Percentiles rank a stretch among this genome's conserved stretches.
Evolutionary conservation across 2,888 invertebrate genomes (phyloP).

Genomic region (Xanthorhoe spadicearia): DNA sequence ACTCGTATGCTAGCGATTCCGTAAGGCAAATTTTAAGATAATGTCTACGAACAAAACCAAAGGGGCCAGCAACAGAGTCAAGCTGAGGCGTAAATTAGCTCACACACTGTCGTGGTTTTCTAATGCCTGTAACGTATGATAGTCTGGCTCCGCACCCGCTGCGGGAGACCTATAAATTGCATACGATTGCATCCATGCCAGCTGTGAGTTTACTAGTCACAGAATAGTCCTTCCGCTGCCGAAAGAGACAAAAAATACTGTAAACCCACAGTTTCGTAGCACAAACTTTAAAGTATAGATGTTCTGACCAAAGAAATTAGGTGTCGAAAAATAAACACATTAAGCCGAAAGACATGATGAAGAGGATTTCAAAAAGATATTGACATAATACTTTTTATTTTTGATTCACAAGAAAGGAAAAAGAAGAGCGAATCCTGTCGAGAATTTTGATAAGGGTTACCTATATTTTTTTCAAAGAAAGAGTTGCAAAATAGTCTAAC

Average conservation of each 20-base stretch:
- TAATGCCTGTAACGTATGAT: slow-evolving; percentile 58
- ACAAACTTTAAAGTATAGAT: too few relatives aligned
- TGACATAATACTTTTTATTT: too few relatives aligned
- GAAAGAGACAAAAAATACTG: too few relatives aligned
- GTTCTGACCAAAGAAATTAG: too few relatives aligned
- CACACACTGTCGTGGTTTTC: slow-evolving; percentile 51
- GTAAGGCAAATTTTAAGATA: slow-evolving; percentile 17
- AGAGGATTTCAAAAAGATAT: neutral
- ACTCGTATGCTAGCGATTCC: neutral
- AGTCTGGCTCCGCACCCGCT: slow-evolving; percentile 55
- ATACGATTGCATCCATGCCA: slow-evolving; percentile 50
- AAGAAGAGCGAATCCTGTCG: too few relatives aligned
- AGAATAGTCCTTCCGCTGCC: too few relatives aligned
- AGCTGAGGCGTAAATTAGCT: slow-evolving; percentile 45
- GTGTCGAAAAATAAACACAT: neutral
- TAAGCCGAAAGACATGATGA: neutral
- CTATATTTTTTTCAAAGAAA: neutral
- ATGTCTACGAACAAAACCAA: slow-evolving; percentile 26
- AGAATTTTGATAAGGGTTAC: too few relatives aligned
- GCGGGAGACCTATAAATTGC: slow-evolving; percentile 76
- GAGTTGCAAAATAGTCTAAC: neutral
- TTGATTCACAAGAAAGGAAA: too few relatives aligned
- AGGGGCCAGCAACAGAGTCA: slow-evolving; percentile 23
- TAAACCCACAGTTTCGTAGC: too few relatives aligned
- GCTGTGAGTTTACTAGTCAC: slow-evolving; percentile 15